Evolutionary conservation across 2,113 vertebrate genomes (phyloP), one percentile per base, ranked within the genome.

Genomic region (Eretmochelys imbricata): DNA sequence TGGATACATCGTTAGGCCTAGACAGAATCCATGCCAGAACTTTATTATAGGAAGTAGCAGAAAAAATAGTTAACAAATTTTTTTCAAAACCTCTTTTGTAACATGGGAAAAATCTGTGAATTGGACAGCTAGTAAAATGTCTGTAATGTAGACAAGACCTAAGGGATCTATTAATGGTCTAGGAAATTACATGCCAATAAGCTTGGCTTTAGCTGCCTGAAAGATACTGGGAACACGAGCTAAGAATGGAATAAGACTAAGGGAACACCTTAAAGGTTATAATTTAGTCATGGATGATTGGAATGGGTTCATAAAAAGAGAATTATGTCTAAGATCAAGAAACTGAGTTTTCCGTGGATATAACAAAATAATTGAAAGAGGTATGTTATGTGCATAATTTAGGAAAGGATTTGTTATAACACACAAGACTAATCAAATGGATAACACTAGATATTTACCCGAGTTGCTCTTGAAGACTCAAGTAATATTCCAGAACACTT

Each of bases 1-100:
- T 97, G 89, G 85, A 91, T 96, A 95, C 97, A 95, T 89, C 87
- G 79, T 91, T 91, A 94, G 65, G 72, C 59, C 83, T 87, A 86
- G 78, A 19, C 48, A 90, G 92, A 65, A 95, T 38, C 89, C 69
- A 59, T 95, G 89, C 94, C 80, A 96, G 90, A 97, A 95, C 57
- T 87, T 94, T 93, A 88, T 90, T 92, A 82, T 92, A 95, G 97
- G 96, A 97, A 97, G 85, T 89, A 96, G 91, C 81, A 96, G 93
- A 97, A 96, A 93, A 96, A 93, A 95, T 92, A 88, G 93, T 94
- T 96, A 96, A 96, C 89, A 69, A 96, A 83, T 27, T 95, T 95
- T 62, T 76, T 91, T 95, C 51, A 95, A 94, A 95, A 93, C 81
- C 94, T 97, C 78, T 96, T 96, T 96, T 95, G 80, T 78, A 85